Base-by-base conservation (phyloP, 2,888 invertebrate genomes). In the Acrobasis repandana region DNA sequence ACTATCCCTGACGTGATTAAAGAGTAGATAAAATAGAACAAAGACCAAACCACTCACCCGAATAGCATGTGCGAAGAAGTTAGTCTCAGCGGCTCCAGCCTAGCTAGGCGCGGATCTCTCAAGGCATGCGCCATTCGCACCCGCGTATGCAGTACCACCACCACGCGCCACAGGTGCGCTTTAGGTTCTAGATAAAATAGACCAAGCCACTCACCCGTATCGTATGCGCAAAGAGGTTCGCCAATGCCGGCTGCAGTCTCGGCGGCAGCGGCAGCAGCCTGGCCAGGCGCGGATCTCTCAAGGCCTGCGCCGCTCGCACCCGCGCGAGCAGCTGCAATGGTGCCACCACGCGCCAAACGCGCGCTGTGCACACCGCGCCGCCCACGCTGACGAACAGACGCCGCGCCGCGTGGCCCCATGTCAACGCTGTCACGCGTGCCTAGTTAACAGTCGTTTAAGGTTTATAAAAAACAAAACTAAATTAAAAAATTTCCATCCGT, bases 371-470 rank as follows among this genome's bases (percentile, higher is more conserved):
- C 74, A 97, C 95, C 76, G 96, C 95, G 54, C 97, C 96, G 14
- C 99, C 99, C 65, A 83, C 89, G 61, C 85, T 82, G 60, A 99
- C 95, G 86, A 99, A 99, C 69, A 99, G 93, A 34, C 99, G 94
- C 71, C 97, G 96, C 82, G 99, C 99, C 83, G 98, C 98, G 93
- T 99, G 99, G 34, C 98, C 99, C 99, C 99, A 99, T 9, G 99
- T 99, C 77, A 99, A 92, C 1, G 98, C 98, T 57, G 98, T 96
- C 60, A 99, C 97, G 6, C 96, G 95, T 68, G 96, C 94, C 96
- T 96, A 78, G 36, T 16, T 38, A 28, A 46, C 18, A 11, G 3
- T 11, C n/a, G 1, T 5, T 43, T 38, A 20, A 20, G 20, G 20
- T 28, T 28, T 28, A 5, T 28, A 28, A 28, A 28, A 28, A 28